Evolutionary conservation across 64 coral and sea anemone genomes (phyloP).

Genomic region (Orbicella faveolata): DNA sequence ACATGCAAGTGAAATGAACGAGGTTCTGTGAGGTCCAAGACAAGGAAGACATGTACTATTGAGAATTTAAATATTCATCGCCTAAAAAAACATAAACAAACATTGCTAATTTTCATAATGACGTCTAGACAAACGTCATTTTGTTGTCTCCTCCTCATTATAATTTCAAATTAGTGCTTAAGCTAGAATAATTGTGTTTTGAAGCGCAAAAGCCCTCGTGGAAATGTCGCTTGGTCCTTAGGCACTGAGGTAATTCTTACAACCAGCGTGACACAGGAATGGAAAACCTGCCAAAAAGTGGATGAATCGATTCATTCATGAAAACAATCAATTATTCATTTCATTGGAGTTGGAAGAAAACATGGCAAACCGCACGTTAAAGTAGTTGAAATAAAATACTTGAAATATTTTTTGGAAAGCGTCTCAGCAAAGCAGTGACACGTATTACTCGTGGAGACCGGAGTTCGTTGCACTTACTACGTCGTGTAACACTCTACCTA

Average conservation of each 20-base stretch:
- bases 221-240: neutral
- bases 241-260: neutral
- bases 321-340: slow-evolving; percentile 44
- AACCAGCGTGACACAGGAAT: neutral
- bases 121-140: neutral
- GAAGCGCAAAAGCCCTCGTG: neutral
- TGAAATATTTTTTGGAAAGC: neutral
- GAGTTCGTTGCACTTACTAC: neutral
- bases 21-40: neutral
- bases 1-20: neutral
- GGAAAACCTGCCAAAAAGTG: neutral
- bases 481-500: neutral
- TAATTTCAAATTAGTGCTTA: neutral
- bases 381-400: neutral
- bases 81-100: neutral
- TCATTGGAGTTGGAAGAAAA: neutral
- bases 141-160: neutral
- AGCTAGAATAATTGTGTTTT: neutral
- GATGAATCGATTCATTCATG: slow-evolving; percentile 1
- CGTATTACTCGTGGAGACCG: no score
- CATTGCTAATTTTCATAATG: neutral
- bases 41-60: neutral
- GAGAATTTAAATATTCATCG: slow-evolving; percentile 20
- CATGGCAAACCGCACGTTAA: slow-evolving; percentile 5
- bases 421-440: neutral